Base-by-base conservation (phyloP, 37 sponge, comb jelly and placozoan species). In the Beroe forskalii region DNA sequence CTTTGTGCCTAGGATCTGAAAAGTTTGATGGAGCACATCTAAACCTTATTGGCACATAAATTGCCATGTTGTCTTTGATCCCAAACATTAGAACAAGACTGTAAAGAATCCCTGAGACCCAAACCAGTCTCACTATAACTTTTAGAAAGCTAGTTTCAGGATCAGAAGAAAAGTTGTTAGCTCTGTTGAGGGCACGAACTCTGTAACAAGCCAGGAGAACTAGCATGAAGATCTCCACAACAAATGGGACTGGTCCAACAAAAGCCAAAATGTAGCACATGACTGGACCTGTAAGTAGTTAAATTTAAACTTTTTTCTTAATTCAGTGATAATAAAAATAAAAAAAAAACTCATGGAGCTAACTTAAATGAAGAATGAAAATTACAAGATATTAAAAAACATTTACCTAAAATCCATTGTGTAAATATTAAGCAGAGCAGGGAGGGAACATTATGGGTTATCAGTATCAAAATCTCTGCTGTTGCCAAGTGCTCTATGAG, bases 1-100 rank as follows among this genome's bases (percentile, higher is more conserved):
- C 86, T 37, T 44, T 41, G 86, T 80, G 35, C 30, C 30, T 41
- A 1, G 86, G 86, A 37, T 80, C 35, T 14, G 55, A 44, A 37
- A 80, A 80, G 86, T 80, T 80, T 4, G 55, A 22, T 17, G 86
- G 86, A 80, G 55, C 86, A 44, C 86, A 80, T 25, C 86, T 41
- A 48, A 42, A 80, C 27, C 86, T 12, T 22, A 44, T 4, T n/a
- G 86, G 86, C 17, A 38, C 38, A 37, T 80, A 80, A 12, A 38
- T 3, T 43, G 86, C 86, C 40, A 38, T 23, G 22, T 80, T 80
- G 28, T 42, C 86, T 23, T 23, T 23, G 44, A 80, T 43, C 28
- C 55, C 86, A 43, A 80, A 80, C 86, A 80, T 80, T 27, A 80
- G 40, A 37, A 80, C 30, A 20, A 38, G n/a, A 44, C 86, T 80